A percentile compares a stretch with the other conserved stretches of the same genome.
These are phyloP conservation scores for Turnix velox DNA, from an alignment of 2,113 vertebrate genomes.

Conservation along the genomic window DNA sequence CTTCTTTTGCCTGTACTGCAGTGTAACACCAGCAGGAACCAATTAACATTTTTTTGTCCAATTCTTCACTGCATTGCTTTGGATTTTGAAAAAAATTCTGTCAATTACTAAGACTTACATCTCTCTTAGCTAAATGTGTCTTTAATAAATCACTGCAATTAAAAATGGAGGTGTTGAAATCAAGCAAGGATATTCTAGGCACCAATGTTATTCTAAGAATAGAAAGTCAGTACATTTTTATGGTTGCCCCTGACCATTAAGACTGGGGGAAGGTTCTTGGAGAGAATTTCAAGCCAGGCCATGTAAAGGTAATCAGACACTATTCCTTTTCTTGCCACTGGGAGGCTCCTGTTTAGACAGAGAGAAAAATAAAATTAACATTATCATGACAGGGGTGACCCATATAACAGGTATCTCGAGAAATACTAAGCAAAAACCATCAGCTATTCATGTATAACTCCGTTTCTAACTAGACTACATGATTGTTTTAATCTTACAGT, in stretches of 20 bases:
- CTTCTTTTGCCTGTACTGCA: background rate
- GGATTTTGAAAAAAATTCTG: background rate
- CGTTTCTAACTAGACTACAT: background rate
- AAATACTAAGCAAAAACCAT: background rate
- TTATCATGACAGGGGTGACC: background rate
- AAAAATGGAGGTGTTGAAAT: constrained; percentile 2
- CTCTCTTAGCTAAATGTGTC: background rate
- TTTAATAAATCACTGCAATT: background rate
- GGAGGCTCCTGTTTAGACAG: constrained; percentile 84
- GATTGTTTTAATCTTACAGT: background rate
- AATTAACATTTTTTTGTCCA: background rate
- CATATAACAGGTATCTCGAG: background rate
- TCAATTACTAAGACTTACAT: background rate
- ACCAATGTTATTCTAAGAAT: constrained; percentile 78
- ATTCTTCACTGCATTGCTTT: background rate
- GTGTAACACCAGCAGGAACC: background rate
- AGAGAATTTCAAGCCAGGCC: constrained; percentile 94
- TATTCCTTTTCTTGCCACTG: constrained; percentile 91
- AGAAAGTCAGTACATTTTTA: constrained; percentile 97
- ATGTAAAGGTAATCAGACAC: constrained; percentile 94
- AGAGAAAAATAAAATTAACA: background rate
- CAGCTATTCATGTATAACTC: background rate
- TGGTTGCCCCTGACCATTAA: constrained; percentile 96
- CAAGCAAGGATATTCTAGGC: background rate
- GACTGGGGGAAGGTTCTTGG: constrained; percentile 90